Evolutionary conservation across 2,888 invertebrate genomes (phyloP).

Genomic region (Trissolcus brochymenae): DNA sequence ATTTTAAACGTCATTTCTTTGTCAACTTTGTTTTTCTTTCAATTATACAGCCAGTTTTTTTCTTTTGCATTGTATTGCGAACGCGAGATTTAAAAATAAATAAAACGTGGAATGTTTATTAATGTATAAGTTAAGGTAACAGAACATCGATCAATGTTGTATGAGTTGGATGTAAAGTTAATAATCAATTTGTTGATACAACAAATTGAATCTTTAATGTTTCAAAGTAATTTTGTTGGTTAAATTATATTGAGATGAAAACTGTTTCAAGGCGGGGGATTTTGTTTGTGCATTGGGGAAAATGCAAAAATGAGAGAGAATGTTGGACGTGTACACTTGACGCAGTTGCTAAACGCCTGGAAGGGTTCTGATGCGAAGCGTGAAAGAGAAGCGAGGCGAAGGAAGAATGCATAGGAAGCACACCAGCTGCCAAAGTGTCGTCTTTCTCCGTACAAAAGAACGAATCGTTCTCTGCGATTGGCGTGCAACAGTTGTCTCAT

Average conservation of each 20-base stretch:
- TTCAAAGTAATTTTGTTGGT: no score
- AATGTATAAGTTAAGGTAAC: no score
- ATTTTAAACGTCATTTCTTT: no score
- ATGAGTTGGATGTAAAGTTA: no score
- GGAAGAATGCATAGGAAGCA: constrained; percentile 51
- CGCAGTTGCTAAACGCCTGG: constrained; percentile 8
- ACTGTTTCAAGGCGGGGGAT: neutral
- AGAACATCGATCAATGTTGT: no score
- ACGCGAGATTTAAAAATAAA: no score
- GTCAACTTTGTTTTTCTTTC: no score
- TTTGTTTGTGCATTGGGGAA: neutral
- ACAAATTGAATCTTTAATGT: no score
- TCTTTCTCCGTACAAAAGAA: constrained; percentile 54
- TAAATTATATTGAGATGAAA: neutral
- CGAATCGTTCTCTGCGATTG: constrained; percentile 50
- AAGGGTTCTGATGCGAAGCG: constrained; percentile 34
- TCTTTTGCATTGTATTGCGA: no score
- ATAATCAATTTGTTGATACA: no score
- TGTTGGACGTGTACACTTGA: constrained; percentile 1
- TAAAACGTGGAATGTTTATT: no score
- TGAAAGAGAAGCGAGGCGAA: constrained; percentile 33
- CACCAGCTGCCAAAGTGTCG: constrained; percentile 58
- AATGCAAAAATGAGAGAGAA: neutral
- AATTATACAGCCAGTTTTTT: no score
- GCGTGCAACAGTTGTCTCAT: constrained; percentile 58